Evolutionary conservation across 2,888 invertebrate genomes (phyloP).

Genomic region (Mythimna vitellina): DNA sequence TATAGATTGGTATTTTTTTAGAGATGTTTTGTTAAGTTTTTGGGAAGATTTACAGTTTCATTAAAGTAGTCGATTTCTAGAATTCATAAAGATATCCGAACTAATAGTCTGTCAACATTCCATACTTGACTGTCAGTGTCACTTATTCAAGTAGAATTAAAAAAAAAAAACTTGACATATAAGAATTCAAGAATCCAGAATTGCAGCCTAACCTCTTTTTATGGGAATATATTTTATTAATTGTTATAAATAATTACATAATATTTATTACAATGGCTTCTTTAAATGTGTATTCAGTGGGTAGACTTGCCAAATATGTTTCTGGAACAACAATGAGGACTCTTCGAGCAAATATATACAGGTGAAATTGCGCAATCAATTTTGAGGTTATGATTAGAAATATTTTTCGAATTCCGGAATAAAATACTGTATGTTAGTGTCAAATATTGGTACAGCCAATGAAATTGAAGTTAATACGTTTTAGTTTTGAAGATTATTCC

Average conservation of each 20-base stretch:
- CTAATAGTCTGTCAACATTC: slow-evolving; percentile 3
- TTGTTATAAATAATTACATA: slow-evolving; percentile 59
- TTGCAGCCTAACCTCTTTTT: slow-evolving; percentile 76
- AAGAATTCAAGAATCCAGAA: slow-evolving; percentile 56
- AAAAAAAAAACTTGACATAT: slow-evolving; percentile 56
- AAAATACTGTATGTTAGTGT: slow-evolving; percentile 24
- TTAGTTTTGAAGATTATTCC: neutral
- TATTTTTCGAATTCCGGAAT: slow-evolving; percentile 32
- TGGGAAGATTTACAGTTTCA: neutral
- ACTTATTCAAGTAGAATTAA: neutral
- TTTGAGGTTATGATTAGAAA: slow-evolving; percentile 72
- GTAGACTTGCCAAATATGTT: slow-evolving; percentile 86
- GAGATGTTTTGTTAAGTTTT: neutral
- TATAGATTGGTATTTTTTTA: neutral
- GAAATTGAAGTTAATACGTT: neutral
- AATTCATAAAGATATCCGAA: slow-evolving; percentile 14
- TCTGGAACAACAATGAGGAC: slow-evolving; percentile 86
- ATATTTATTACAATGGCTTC: slow-evolving; percentile 84
- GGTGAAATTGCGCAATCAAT: slow-evolving; percentile 89
- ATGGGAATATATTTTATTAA: slow-evolving; percentile 57
- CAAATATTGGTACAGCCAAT: neutral
- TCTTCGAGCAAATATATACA: slow-evolving; percentile 82
- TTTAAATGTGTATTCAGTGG: slow-evolving; percentile 86
- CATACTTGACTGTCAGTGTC: slow-evolving; percentile 24
- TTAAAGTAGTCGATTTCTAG: neutral